Evolutionary conservation across 2,797 vertebrate genomes (phyloP), one percentile per base, ranked within the genome.

Genomic region (Falco concolor): DNA sequence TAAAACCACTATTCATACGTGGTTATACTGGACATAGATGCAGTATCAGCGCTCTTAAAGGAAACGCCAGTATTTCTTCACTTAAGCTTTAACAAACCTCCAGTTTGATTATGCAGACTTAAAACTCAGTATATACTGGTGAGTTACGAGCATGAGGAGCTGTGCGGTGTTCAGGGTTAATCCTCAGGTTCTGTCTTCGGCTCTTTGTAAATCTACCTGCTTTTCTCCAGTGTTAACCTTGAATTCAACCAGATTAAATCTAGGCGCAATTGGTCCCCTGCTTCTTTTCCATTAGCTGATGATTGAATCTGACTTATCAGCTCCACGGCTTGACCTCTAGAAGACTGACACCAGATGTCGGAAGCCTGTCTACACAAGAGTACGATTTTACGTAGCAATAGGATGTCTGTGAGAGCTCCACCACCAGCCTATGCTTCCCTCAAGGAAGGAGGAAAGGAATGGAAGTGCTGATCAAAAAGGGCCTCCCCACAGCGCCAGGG

Each of bases 61-160:
- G 21, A 84, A 70, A 65, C 2, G 12, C 14, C 40, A 27, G 53
- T 24, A 50, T 49, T 91, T 82, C 44, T 85, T 90, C 67, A 49
- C 21, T 13, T 52, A 22, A 63, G 77, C 72, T 89, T 75, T 52
- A 67, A 36, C 20, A 70, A 85, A 86, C 16, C 20, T 72, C n/a
- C 24, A 36, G 24, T n/a, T 84, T 70, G 50, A 82, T 63, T 90
- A 50, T 45, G 23, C 63, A 90, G 42, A 52, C 36, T 60, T 19
- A 82, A 79, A 73, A 20, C 57, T 54, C 42, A 23, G 61, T 24
- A 40, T 20, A 36, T 34, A 13, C 44, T 17, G 15, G 34, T 34
- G 45, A 78, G 45, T 42, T 49, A 32, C 0, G 1, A 93, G 38
- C 30, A 53, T 0, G 1, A 78, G 34, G 5, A 79, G 36, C 5